phyloP scores from a whole-genome alignment of 2,113 vertebrate genomes.

The Romanogobio albipinnatus region DNA sequence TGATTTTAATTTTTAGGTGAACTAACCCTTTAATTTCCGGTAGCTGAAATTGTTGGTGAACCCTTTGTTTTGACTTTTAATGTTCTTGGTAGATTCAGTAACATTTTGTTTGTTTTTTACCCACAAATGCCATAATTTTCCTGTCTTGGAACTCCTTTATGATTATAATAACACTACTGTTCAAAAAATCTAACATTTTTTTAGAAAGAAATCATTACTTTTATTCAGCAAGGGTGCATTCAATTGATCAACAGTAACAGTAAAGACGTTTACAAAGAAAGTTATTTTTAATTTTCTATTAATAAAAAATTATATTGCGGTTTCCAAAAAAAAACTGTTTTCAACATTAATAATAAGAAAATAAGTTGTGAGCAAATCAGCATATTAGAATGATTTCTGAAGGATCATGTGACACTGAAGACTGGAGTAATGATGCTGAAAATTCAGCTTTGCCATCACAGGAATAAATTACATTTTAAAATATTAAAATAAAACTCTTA shows the following conservation, averaged over 20 bases:
- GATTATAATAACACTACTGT: background rate
- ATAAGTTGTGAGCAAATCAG: background rate
- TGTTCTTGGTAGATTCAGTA: background rate
- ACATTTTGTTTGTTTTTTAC: background rate
- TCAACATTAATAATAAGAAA: background rate
- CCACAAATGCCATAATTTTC: too few relatives aligned
- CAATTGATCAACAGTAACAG: too few relatives aligned
- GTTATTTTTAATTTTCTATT: background rate
- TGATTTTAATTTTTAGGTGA: too few relatives aligned
- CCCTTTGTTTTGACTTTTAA: background rate
- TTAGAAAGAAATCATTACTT: background rate
- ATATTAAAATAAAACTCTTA: background rate
- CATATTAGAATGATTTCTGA: background rate
- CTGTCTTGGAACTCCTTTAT: background rate
- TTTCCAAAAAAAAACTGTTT: background rate
- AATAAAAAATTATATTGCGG: background rate
- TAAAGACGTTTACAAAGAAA: too few relatives aligned
- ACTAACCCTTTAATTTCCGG: too few relatives aligned
- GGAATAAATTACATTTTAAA: background rate
- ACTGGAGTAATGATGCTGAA: background rate
- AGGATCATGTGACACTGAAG: background rate
- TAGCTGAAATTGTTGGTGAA: too few relatives aligned
- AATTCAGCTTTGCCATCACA: background rate
- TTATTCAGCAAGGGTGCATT: background rate
- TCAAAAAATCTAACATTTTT: background rate